Percentiles rank a stretch among this genome's conserved stretches.
These are phyloP conservation scores for Hydrotaea cyrtoneurina DNA, from an alignment of 2,888 invertebrate genomes.

Conservation along the genomic window DNA sequence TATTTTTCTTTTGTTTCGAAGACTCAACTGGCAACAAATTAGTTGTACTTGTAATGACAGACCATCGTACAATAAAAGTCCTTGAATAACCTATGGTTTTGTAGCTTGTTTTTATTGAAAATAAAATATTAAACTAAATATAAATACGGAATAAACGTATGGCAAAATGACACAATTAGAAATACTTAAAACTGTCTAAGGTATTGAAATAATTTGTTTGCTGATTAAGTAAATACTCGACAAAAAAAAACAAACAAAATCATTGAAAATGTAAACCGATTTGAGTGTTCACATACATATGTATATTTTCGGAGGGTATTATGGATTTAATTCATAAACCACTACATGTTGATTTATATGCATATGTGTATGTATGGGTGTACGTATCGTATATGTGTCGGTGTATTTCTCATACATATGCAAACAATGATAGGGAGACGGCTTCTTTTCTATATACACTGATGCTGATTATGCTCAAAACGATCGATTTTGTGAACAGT, in stretches of 20 bases:
- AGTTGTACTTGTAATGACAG: too few species aligned
- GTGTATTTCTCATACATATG: not conserved
- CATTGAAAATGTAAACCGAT: not conserved
- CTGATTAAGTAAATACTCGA: not conserved
- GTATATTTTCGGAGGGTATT: too few species aligned
- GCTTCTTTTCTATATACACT: too few species aligned
- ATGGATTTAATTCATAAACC: too few species aligned
- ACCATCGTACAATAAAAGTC: too few species aligned
- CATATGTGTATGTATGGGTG: too few species aligned
- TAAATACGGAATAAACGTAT: not conserved
- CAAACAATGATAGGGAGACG: too few species aligned
- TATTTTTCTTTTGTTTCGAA: too few species aligned
- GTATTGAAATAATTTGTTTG: not conserved
- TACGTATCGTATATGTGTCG: not conserved
- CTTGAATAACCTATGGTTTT: not conserved
- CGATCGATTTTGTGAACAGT: too few species aligned
- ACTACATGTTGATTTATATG: too few species aligned
- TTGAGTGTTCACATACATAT: not conserved
- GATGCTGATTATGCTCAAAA: too few species aligned
- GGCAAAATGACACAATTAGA: not conserved
- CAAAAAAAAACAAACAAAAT: not conserved
- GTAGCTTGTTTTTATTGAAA: conserved; percentile 27
- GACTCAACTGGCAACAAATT: too few species aligned
- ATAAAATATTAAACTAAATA: conserved; percentile 11
- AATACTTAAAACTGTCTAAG: not conserved